Percentiles rank a stretch among this genome's conserved stretches.
These are phyloP conservation scores for Callocephalon fimbriatum DNA, from an alignment of 2,113 vertebrate genomes.

Conservation along the genomic window DNA sequence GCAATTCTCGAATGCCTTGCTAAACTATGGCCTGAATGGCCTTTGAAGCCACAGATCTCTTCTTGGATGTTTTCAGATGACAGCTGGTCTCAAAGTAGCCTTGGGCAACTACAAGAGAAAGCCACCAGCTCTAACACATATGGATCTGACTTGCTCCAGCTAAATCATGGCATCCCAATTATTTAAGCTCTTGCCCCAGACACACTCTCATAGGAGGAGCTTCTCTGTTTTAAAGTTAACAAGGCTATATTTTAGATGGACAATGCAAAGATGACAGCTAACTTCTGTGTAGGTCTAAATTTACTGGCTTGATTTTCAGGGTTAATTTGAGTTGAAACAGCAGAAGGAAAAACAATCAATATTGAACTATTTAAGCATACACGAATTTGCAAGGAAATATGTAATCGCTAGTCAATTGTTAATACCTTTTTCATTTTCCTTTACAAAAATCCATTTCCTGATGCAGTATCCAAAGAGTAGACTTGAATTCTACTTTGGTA, in stretches of 20 bases:
- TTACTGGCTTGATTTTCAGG: background rate
- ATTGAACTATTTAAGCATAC: background rate
- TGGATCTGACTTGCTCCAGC: background rate
- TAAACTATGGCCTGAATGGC: background rate
- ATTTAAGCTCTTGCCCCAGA: background rate
- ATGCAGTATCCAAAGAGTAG: background rate
- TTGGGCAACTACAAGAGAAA: background rate
- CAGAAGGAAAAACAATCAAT: background rate
- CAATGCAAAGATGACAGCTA: background rate
- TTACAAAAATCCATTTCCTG: background rate
- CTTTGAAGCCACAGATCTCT: background rate
- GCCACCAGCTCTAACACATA: accelerated
- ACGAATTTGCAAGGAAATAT: background rate
- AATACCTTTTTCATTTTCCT: background rate
- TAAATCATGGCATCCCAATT: background rate
- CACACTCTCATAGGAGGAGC: background rate
- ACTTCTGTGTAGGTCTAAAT: background rate
- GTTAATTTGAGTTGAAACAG: background rate
- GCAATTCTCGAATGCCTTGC: background rate
- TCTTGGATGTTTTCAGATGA: background rate
- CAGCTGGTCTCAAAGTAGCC: background rate
- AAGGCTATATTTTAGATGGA: background rate
- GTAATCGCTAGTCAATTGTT: background rate
- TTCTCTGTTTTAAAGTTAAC: background rate
- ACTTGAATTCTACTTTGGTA: background rate